These are phyloP conservation scores for Zosterops borbonicus DNA, from an alignment of 2,113 vertebrate species.

Conservation along the genomic window DNA sequence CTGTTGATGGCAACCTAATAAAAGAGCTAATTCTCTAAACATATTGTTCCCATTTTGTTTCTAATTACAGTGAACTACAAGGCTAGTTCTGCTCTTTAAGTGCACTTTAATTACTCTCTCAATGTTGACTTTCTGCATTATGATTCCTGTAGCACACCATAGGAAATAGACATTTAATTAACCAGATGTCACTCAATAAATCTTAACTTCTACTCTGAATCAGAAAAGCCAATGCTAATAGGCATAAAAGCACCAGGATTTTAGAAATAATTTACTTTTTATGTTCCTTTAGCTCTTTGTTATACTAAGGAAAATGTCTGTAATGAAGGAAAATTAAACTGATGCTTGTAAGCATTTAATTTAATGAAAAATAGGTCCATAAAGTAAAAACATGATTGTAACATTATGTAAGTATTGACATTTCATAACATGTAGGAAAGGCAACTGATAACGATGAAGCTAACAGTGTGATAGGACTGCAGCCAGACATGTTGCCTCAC, in stretches of 20 bases:
- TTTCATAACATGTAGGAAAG: not conserved
- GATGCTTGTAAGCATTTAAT: slow-evolving; percentile 26
- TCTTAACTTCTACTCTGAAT: slow-evolving; percentile 67
- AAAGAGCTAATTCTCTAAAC: slow-evolving; percentile 67
- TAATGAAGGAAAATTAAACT: slow-evolving; percentile 29
- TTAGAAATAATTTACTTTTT: slow-evolving; percentile 46
- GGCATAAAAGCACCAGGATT: not conserved
- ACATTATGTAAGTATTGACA: not conserved
- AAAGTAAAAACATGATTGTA: not conserved
- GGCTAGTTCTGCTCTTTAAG: slow-evolving; percentile 70
- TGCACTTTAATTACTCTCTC: slow-evolving; percentile 74
- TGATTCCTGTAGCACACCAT: slow-evolving; percentile 60
- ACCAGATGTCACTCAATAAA: slow-evolving; percentile 77
- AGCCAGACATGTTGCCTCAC: not conserved
- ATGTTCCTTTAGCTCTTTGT: slow-evolving; percentile 20
- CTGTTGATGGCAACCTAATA: slow-evolving; percentile 58
- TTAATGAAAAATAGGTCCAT: not conserved
- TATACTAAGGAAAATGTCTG: not conserved
- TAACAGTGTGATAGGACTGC: not conserved
- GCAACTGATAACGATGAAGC: accelerated
- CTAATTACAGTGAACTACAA: slow-evolving; percentile 75
- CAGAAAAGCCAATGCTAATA: slow-evolving; percentile 44
- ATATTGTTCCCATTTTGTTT: slow-evolving; percentile 70
- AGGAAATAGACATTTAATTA: slow-evolving; percentile 78
- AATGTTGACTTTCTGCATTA: slow-evolving; percentile 74